These are phyloP conservation scores for Pristionchus mayeri DNA, from an alignment of 2,888 invertebrate genomes.

Conservation along the genomic window DNA sequence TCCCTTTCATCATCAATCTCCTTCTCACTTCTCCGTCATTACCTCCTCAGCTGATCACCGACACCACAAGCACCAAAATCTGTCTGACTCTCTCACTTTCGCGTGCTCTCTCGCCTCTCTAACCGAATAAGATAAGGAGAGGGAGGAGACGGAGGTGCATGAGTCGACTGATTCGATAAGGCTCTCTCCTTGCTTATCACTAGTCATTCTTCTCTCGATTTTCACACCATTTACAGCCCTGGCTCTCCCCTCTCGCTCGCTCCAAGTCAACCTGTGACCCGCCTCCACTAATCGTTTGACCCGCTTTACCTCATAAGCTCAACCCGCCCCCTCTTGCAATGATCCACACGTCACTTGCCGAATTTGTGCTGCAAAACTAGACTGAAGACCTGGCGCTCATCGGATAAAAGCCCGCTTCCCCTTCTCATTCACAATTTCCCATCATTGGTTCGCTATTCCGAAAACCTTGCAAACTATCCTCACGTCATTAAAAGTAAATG, in stretches of 20 bases:
- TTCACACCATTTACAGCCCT: conserved; percentile 43
- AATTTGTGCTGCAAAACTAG: no score
- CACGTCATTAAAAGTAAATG: no score
- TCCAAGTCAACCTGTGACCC: not conserved
- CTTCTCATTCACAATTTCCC: no score
- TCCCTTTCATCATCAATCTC: conserved; percentile 1
- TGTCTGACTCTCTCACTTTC: not conserved
- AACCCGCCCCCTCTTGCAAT: no score
- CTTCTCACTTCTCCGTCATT: not conserved
- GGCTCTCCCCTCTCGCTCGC: not conserved
- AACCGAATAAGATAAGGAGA: not conserved
- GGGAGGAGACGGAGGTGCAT: not conserved
- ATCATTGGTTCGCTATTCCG: no score
- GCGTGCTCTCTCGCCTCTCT: not conserved
- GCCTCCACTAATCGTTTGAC: not conserved
- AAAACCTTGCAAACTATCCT: no score
- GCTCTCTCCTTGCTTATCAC: conserved; percentile 33
- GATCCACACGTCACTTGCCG: no score
- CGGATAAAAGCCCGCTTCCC: no score
- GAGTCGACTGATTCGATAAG: conserved; percentile 6
- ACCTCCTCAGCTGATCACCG: conserved; percentile 2
- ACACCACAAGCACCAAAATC: not conserved
- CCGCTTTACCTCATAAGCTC: not conserved
- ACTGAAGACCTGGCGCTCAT: no score
- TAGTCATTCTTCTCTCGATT: conserved; percentile 43